phyloP scores from a whole-genome alignment of 2,113 vertebrate genomes.

The Sphaerodactylus townsendi region DNA sequence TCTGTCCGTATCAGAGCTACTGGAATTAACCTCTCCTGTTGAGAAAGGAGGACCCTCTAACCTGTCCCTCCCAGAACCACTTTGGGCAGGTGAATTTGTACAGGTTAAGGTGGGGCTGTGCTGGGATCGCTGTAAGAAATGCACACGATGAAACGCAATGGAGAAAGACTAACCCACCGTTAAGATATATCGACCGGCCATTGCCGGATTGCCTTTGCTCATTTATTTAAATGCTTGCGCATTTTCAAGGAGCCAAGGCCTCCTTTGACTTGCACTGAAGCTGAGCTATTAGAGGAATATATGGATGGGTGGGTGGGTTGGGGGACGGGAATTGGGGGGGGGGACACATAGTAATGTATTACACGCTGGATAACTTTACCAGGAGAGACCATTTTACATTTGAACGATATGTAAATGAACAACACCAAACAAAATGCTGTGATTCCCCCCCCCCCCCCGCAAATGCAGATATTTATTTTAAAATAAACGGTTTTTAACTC shows the following conservation, averaged over 20 bases:
- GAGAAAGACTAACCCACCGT: background rate
- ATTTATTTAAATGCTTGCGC: background rate
- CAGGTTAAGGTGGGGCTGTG: background rate
- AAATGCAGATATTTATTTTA: slow-evolving; percentile 27
- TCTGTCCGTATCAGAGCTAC: background rate
- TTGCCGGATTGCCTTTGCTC: background rate
- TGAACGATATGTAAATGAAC: background rate
- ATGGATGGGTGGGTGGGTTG: background rate
- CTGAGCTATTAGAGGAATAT: background rate
- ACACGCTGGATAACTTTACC: background rate
- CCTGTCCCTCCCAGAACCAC: rapidly evolving
- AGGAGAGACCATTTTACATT: background rate
- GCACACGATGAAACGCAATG: background rate
- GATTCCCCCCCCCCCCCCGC: background rate
- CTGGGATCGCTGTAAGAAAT: background rate
- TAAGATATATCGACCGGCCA: too few species aligned
- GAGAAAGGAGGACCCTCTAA: background rate
- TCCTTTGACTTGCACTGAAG: background rate
- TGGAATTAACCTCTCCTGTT: background rate
- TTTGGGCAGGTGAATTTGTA: background rate
- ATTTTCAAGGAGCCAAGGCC: background rate
- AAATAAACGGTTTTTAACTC: slow-evolving; percentile 37
- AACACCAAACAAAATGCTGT: background rate
- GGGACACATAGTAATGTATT: too few species aligned
- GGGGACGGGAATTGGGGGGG: too few species aligned